Conservation (phyloP, 2,797 vertebrate genomes). For the Labeo calbasu region DNA sequence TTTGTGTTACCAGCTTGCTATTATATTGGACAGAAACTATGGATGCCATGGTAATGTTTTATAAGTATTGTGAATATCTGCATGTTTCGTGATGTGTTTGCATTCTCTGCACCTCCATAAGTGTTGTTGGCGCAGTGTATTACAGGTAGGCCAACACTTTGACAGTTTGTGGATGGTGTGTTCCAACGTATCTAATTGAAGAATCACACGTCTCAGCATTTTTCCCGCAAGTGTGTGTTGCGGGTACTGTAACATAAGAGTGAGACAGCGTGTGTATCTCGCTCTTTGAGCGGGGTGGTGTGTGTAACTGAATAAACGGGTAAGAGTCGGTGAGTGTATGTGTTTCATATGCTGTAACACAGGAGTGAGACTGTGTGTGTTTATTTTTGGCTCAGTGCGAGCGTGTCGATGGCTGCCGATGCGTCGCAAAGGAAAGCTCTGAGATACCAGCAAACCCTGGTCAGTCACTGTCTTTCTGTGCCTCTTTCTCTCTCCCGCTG, state of each 20-base stretch:
- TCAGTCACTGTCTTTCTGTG: constrained; percentile 47
- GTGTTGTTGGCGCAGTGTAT: neutral
- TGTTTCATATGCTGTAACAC: constrained; percentile 68
- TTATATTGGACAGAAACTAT: neutral
- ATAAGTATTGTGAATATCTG: neutral
- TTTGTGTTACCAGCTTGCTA: neutral
- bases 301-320: constrained; percentile 41
- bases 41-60: neutral
- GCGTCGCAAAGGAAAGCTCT: constrained; percentile 86
- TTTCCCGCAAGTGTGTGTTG: constrained; percentile 58
- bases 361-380: constrained; percentile 81
- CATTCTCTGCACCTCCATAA: neutral
- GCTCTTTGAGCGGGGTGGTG: constrained; percentile 52
- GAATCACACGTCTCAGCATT: constrained; percentile 40
- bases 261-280: constrained; percentile 41
- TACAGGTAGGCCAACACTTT: constrained; percentile 42
- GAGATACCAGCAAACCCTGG: constrained; percentile 82
- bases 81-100: neutral
- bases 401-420: constrained; percentile 89
- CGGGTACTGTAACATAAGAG: constrained; percentile 47
- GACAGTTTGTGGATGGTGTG: constrained; percentile 5
- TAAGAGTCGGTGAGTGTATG: constrained; percentile 50
- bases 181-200: constrained; percentile 52
- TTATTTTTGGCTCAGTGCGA: constrained; percentile 83
- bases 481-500: constrained; percentile 55